Conservation (phyloP, 2,113 vertebrate species). For the Tragelaphus scriptus region DNA sequence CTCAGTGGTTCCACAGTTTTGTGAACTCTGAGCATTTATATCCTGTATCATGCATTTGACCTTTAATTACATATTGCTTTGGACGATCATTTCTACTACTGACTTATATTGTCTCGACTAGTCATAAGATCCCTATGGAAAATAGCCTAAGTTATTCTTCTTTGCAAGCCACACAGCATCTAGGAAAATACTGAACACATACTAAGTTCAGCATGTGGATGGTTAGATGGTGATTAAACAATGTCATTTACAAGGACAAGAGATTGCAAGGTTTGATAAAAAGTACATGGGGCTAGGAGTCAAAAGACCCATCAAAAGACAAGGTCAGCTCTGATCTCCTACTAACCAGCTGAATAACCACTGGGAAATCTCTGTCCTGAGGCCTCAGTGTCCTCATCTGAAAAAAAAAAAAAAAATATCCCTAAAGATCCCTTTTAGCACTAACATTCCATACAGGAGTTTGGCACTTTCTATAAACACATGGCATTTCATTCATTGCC, state of each 20-base stretch:
- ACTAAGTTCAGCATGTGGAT: background rate
- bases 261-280: background rate
- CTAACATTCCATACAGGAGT: background rate
- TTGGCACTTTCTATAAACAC: background rate
- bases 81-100: background rate
- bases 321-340: background rate
- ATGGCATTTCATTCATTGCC: slow-evolving; percentile 7
- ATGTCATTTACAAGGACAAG: background rate
- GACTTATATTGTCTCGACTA: background rate
- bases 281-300: background rate
- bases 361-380: background rate
- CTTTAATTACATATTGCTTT: background rate
- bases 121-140: background rate
- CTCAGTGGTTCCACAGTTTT: background rate
- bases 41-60: background rate
- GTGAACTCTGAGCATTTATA: background rate
- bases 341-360: background rate
- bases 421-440: background rate
- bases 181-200: background rate
- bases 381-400: background rate
- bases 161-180: background rate
- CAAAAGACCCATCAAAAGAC: background rate
- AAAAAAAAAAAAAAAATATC: background rate
- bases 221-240: background rate
- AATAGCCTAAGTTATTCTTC: background rate